Evolutionary conservation across 1,140 invertebrate species (phyloP), one percentile per base, ranked within the genome.

Genomic region (Cryptotermes secundus): DNA sequence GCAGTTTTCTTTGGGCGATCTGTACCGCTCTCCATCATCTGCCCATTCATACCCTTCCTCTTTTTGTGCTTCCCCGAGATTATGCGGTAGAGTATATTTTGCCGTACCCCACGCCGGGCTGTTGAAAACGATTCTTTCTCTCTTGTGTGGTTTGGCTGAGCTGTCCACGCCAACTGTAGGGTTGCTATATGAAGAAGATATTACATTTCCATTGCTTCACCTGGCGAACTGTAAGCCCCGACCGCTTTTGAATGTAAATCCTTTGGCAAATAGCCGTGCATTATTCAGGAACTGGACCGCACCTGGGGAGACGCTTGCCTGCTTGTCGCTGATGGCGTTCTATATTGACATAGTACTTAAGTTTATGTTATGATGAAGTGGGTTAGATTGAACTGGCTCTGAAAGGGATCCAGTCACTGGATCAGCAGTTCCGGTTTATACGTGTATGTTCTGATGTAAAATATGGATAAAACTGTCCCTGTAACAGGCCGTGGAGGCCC

Each of bases 191-290:
- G 26, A 72, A 72, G 59, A 59, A 59, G 7, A 72, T 72, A 72
- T 72, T 72, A 72, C 59, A 72, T 72, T 72, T 72, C 59, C 59
- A 31, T 72, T n/a, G n/a, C n/a, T 72, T 72, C 59, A 72, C 26
- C 59, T 72, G 59, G 26, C 59, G 59, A 72, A 72, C 31, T 72
- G 59, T 72, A 31, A 31, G 26, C n/a, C 59, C 26, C 59, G 31
- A 72, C 59, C 31, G 59, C 59, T 14, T 9, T 31, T 72, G 26
- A 72, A 72, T 72, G 59, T 72, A 72, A 72, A 72, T 31, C 9
- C 59, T 9, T 72, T 72, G 10, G 59, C 59, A 31, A 72, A 72
- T 31, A 10, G 59, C 45, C 45, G 3, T 0, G 3, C 45, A 49
- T 19, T 49, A 22, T 49, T 49, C 16, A 22, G 19, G 16, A 49